phyloP scores from a whole-genome alignment of 1,140 invertebrate species.

The Pseudomyrmex concolor region DNA sequence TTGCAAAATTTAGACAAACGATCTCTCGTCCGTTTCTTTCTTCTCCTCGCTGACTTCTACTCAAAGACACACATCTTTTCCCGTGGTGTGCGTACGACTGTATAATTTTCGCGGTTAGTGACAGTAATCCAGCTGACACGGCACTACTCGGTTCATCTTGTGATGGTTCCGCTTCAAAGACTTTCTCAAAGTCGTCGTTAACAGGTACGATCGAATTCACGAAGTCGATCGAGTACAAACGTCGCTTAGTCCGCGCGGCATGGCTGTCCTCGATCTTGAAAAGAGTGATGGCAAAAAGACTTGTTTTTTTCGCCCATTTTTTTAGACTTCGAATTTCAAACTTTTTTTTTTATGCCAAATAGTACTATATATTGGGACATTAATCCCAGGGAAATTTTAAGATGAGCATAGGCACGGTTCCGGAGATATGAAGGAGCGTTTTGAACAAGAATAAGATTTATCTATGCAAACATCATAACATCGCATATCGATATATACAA shows the following conservation, averaged over 20 bases:
- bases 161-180: conserved; percentile 15
- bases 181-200: conserved; percentile 50
- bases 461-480: no score
- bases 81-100: conserved; percentile 7
- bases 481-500: no score
- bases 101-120: conserved; percentile 59
- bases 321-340: no score
- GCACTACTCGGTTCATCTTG: conserved; percentile 10
- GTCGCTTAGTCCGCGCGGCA: conserved; percentile 22
- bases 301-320: no score
- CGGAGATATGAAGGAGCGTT: no score
- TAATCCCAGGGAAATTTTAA: no score
- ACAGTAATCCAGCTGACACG: conserved; percentile 36
- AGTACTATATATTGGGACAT: no score
- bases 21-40: neutral
- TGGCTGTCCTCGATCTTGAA: conserved; percentile 42
- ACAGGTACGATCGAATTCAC: conserved; percentile 47
- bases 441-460: no score
- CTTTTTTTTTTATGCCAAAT: no score
- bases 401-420: no score
- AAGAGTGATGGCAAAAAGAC: no score
- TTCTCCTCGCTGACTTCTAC: neutral
- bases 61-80: neutral
- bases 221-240: conserved; percentile 39
- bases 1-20: conserved; percentile 31